These are phyloP conservation scores for Apis mellifera DNA, from an alignment of 1,140 invertebrate genomes.

Conservation along the genomic window Amel_HAv3.1 CM009931.2:8509501-8510000, in stretches of 20 bases:
- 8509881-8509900: too few species aligned
- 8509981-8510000: too few species aligned
- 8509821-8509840: neutral
- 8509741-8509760: constrained; percentile 42
- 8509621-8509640: constrained; percentile 68
- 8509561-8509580: neutral
- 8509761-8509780: neutral
- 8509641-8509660: constrained; percentile 69
- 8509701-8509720: neutral
- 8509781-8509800: neutral
- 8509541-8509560: too few species aligned
- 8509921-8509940: too few species aligned
- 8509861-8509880: too few species aligned
- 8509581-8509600: constrained; percentile 14
- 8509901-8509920: too few species aligned
- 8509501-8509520: constrained; percentile 33
- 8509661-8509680: constrained; percentile 61
- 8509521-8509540: neutral
- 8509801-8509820: too few species aligned
- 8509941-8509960: too few species aligned
- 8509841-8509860: too few species aligned
- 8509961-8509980: too few species aligned
- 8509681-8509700: constrained; percentile 53
- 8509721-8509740: neutral
- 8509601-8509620: constrained; percentile 60